These are phyloP conservation scores for Sciurus carolinensis DNA, from an alignment of 2,797 vertebrate genomes.

Conservation along the genomic window DNA sequence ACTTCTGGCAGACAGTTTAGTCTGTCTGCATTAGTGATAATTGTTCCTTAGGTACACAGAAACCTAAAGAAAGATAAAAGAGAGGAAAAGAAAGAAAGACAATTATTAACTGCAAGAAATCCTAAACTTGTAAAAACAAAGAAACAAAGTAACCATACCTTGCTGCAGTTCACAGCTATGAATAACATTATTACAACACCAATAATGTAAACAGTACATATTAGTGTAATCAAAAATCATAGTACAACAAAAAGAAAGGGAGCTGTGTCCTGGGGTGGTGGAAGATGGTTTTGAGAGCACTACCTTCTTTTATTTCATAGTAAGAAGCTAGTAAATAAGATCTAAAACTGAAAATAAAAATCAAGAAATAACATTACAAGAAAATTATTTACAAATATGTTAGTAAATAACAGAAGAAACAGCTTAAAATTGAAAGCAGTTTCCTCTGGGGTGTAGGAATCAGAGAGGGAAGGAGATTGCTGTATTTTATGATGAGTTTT, in stretches of 20 bases:
- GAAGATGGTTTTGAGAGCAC: background rate
- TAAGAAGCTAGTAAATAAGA: background rate
- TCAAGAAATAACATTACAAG: background rate
- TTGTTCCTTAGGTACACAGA: background rate
- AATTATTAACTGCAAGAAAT: conserved; percentile 41
- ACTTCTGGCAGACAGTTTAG: background rate
- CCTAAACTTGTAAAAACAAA: background rate
- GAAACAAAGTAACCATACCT: background rate
- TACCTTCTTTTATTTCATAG: background rate
- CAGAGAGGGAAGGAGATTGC: background rate
- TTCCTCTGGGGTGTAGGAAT: background rate
- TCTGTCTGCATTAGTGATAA: background rate
- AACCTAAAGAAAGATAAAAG: conserved; percentile 13
- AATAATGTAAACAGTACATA: background rate
- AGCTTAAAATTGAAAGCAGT: background rate
- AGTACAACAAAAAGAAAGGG: background rate
- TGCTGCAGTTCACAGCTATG: background rate
- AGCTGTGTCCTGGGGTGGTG: background rate
- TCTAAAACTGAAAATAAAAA: background rate
- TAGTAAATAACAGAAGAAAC: background rate
- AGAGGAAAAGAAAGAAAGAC: background rate
- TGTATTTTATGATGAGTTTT: conserved; percentile 34
- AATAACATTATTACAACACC: background rate
- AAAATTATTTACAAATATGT: conserved; percentile 1
- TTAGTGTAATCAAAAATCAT: background rate